Evolutionary conservation across 2,113 vertebrate genomes (phyloP).

Genomic region (Percopsis transmontana): DNA sequence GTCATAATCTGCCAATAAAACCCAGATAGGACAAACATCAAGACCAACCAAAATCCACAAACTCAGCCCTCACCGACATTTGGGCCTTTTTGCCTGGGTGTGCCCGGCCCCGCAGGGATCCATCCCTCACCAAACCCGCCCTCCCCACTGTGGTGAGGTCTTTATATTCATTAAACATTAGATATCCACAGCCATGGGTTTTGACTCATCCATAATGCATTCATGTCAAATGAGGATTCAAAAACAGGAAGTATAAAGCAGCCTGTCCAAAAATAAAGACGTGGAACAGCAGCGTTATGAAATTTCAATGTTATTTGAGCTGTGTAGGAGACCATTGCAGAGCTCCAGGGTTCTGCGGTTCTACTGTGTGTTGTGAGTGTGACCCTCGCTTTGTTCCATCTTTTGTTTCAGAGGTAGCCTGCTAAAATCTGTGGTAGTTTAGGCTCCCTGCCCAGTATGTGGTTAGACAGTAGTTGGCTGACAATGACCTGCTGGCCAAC

Average conservation of each 20-base stretch:
- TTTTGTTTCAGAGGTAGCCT: constrained; percentile 47
- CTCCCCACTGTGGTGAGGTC: background rate
- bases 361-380: too few relatives aligned
- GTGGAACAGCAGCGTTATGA: constrained; percentile 1
- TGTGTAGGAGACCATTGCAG: background rate
- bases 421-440: constrained; percentile 48
- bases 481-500: constrained; percentile 27
- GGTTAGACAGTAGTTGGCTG: constrained; percentile 1
- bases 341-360: background rate
- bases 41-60: too few relatives aligned
- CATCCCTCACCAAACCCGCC: constrained; percentile 21
- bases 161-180: constrained; percentile 34
- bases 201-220: constrained; percentile 1
- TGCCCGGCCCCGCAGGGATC: too few relatives aligned
- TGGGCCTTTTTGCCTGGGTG: too few relatives aligned
- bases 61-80: too few relatives aligned
- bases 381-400: constrained; percentile 24
- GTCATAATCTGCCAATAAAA: constrained; percentile 11
- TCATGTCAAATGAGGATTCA: constrained; percentile 16
- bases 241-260: background rate
- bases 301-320: constrained; percentile 38
- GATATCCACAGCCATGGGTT: constrained; percentile 4
- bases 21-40: constrained; percentile 47
- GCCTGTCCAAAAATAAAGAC: constrained; percentile 2
- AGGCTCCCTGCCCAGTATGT: constrained; percentile 39